These are phyloP conservation scores for Cynaeus angustus DNA, from an alignment of 2,888 invertebrate species.

Conservation along the genomic window DNA sequence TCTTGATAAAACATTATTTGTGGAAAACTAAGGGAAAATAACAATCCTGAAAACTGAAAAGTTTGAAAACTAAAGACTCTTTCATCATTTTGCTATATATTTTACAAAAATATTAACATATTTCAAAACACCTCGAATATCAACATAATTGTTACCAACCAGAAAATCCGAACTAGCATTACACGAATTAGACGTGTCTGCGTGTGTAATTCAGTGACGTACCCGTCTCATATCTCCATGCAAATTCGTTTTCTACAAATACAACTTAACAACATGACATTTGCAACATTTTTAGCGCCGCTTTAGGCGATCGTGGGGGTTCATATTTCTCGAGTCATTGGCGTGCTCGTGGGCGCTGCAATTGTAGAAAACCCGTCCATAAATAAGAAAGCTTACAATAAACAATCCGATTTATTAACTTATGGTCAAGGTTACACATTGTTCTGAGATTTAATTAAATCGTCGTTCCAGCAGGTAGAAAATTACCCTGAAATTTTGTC, in stretches of 20 bases:
- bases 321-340: slow-evolving; percentile 10
- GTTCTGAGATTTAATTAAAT: slow-evolving; percentile 40
- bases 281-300: slow-evolving; percentile 15
- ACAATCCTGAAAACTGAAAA: too few relatives aligned
- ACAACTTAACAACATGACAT: slow-evolving; percentile 1
- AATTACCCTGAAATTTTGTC: slow-evolving; percentile 38
- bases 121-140: too few relatives aligned
- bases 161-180: not conserved
- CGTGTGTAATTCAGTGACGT: slow-evolving; percentile 1
- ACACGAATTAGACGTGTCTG: not conserved
- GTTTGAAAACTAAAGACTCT: too few relatives aligned
- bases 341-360: slow-evolving; percentile 13
- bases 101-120: too few relatives aligned
- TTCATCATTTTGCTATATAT: too few relatives aligned
- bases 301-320: slow-evolving; percentile 5
- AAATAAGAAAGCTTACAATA: slow-evolving; percentile 20
- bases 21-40: too few relatives aligned
- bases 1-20: too few relatives aligned
- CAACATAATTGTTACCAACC: not conserved
- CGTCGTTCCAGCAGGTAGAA: slow-evolving; percentile 21
- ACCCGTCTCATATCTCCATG: not conserved
- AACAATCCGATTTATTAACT: slow-evolving; percentile 45
- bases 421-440: slow-evolving; percentile 5
- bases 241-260: slow-evolving; percentile 6
- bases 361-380: slow-evolving; percentile 8